phyloP scores from a whole-genome alignment of 2,888 invertebrate genomes.

The Ptychoptera albimana region DNA sequence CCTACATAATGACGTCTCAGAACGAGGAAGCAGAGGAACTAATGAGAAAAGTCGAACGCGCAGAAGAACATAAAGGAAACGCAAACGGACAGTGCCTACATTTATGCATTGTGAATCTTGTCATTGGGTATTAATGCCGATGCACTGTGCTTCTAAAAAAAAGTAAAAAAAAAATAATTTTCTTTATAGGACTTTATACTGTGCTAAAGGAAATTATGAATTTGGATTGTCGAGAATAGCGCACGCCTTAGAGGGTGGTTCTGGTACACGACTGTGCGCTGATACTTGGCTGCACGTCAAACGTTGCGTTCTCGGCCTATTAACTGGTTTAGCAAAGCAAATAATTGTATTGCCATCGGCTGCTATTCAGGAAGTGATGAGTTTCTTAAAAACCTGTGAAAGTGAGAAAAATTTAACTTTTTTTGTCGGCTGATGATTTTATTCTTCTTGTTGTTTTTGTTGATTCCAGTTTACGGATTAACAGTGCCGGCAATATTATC shows the following conservation, averaged over 20 bases:
- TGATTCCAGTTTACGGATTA: slow-evolving; percentile 21
- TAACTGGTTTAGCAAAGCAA: slow-evolving; percentile 74
- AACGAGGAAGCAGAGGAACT: slow-evolving; percentile 98
- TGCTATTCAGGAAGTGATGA: slow-evolving; percentile 66
- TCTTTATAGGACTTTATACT: slow-evolving; percentile 79
- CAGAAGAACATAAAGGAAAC: slow-evolving; percentile 84
- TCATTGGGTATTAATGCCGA: slow-evolving; percentile 85
- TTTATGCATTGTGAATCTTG: slow-evolving; percentile 94
- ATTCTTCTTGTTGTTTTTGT: not conserved
- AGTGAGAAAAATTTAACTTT: slow-evolving; percentile 26
- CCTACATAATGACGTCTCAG: slow-evolving; percentile 97
- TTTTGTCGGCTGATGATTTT: not conserved
- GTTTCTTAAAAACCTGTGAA: slow-evolving; percentile 77
- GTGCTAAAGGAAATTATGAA: slow-evolving; percentile 97
- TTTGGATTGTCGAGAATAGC: slow-evolving; percentile 96
- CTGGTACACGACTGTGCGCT: slow-evolving; percentile 64
- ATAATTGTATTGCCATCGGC: slow-evolving; percentile 66
- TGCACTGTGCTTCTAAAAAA: no score
- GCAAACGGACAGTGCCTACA: slow-evolving; percentile 93
- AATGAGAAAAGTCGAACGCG: slow-evolving; percentile 96
- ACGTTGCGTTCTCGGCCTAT: slow-evolving; percentile 76
- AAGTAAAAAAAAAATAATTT: no score
- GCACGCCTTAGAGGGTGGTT: slow-evolving; percentile 57
- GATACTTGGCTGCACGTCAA: slow-evolving; percentile 99
- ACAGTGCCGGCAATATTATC: slow-evolving; percentile 26